Evolutionary conservation across 2,113 vertebrate genomes (phyloP).

Genomic region (Cygnus atratus): DNA sequence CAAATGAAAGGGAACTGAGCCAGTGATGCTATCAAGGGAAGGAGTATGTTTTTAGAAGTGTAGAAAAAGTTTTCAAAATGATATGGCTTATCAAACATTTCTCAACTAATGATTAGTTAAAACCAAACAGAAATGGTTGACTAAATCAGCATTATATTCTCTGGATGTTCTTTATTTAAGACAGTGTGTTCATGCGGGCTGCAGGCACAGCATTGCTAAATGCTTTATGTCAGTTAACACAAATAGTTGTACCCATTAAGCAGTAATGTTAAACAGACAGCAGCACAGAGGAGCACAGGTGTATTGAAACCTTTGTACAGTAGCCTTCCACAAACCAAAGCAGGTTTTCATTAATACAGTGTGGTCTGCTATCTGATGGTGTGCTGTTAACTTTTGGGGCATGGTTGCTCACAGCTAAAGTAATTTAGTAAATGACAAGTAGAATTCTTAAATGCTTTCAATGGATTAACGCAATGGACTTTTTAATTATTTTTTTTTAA

Average conservation of each 20-base stretch:
- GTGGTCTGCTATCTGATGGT: not conserved
- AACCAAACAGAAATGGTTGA: not conserved
- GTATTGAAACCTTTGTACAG: not conserved
- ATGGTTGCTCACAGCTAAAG: not conserved
- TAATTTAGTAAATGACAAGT: not conserved
- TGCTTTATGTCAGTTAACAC: rapidly evolving
- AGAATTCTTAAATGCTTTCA: not conserved
- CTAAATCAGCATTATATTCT: not conserved
- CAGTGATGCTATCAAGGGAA: not conserved
- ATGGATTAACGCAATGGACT: not conserved
- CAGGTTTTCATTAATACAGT: not conserved
- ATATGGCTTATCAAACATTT: not conserved
- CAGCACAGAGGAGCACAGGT: not conserved
- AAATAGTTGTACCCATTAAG: rapidly evolving
- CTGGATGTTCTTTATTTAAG: not conserved
- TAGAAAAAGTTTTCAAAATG: not conserved
- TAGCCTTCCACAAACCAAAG: rapidly evolving
- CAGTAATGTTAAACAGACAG: not conserved
- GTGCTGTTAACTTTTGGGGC: not conserved
- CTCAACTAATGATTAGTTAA: not conserved
- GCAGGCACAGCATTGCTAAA: not conserved
- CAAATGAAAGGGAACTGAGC: not conserved
- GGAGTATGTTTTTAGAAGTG: not conserved
- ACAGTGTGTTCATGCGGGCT: not conserved
- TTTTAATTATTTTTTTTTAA: not conserved